Conservation (phyloP, 2,113 vertebrate species). For the Pteronura brasiliensis region DNA sequence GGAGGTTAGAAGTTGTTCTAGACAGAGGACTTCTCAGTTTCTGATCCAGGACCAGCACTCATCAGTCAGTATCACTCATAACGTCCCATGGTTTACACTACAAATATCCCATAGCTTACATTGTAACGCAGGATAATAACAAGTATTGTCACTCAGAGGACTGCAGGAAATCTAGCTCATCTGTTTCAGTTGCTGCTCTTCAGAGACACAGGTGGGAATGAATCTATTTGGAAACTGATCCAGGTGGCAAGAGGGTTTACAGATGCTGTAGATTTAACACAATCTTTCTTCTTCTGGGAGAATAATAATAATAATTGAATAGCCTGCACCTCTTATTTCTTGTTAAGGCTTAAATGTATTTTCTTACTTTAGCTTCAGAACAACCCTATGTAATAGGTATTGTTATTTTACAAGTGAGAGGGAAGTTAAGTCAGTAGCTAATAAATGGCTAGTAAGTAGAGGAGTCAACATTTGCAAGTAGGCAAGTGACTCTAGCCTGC, state of each 20-base stretch:
- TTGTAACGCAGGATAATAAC: background rate
- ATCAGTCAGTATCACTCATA: background rate
- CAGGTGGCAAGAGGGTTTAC: background rate
- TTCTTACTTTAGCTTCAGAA: background rate
- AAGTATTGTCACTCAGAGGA: background rate
- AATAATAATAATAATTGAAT: background rate
- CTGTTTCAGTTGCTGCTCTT: background rate
- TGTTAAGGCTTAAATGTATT: background rate
- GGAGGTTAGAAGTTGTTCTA: background rate
- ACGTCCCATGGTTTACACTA: background rate
- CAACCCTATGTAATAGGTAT: background rate
- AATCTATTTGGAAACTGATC: background rate
- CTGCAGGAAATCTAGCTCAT: background rate
- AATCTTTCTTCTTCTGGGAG: background rate
- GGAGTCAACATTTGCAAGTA: background rate
- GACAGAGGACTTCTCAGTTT: background rate
- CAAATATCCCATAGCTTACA: background rate
- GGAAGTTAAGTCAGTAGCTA: background rate
- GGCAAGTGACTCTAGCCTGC: background rate
- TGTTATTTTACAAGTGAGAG: background rate
- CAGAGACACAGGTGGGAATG: background rate
- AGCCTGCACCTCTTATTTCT: background rate
- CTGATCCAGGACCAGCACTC: background rate
- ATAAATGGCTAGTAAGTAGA: background rate
- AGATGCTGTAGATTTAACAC: background rate